Evolutionary conservation across 2,797 vertebrate species (phyloP).

Genomic region (Phaenicophaeus curvirostris): DNA sequence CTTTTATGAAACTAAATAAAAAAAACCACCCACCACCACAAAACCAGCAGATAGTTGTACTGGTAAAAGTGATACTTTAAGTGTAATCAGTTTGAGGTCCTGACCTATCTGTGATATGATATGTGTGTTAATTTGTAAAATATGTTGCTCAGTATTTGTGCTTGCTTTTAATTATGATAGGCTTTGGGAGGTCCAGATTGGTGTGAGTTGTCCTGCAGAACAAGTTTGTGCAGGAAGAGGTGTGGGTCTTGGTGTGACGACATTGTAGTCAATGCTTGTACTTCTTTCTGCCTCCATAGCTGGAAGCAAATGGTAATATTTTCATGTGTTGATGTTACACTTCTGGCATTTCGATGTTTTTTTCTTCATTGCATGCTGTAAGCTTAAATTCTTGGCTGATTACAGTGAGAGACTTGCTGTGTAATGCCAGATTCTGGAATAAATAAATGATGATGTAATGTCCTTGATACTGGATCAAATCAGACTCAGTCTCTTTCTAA

Average conservation of each 20-base stretch:
- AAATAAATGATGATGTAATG: conserved; percentile 35
- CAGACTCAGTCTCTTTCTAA: conserved; percentile 4
- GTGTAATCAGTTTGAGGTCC: background rate
- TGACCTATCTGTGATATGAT: background rate
- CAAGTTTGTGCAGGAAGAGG: background rate
- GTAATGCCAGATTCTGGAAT: conserved; percentile 41
- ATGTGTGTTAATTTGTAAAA: background rate
- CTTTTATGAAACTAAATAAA: background rate
- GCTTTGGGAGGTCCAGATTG: background rate
- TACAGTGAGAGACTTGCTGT: background rate
- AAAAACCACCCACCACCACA: background rate
- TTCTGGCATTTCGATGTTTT: conserved; percentile 15
- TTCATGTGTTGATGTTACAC: background rate
- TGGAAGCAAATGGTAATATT: background rate
- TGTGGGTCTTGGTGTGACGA: background rate
- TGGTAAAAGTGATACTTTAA: background rate
- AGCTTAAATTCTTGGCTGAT: conserved; percentile 22
- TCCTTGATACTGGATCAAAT: conserved; percentile 11
- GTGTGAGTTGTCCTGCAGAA: background rate
- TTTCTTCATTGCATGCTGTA: background rate
- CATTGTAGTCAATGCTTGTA: background rate
- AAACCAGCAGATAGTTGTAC: background rate
- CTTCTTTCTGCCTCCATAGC: background rate
- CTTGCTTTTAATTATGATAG: background rate
- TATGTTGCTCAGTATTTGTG: accelerated